These are phyloP conservation scores for Ctenosaura bakeri DNA, from an alignment of 2,797 vertebrate species.

Conservation along the genomic window DNA sequence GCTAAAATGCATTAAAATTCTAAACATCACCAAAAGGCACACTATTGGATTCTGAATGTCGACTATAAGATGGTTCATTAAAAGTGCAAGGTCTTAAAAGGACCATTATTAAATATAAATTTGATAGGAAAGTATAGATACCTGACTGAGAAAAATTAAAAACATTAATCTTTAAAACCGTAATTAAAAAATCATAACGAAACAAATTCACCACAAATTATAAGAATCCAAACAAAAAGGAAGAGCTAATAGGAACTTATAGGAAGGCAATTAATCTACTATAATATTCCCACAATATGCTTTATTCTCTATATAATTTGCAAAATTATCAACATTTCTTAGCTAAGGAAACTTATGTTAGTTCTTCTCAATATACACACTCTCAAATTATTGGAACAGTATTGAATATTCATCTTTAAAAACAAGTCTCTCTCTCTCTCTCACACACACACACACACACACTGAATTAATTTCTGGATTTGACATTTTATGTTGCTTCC, in stretches of 20 bases:
- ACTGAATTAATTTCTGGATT: not conserved
- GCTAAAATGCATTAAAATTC: slow-evolving; percentile 86
- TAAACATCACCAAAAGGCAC: slow-evolving; percentile 84
- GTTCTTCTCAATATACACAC: not conserved
- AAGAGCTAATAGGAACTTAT: not conserved
- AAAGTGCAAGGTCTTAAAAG: slow-evolving; percentile 77
- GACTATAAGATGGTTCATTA: slow-evolving; percentile 77
- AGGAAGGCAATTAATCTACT: not conserved
- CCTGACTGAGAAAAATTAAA: slow-evolving; percentile 53
- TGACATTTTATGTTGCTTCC: not conserved
- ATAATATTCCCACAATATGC: not conserved
- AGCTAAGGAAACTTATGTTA: not conserved
- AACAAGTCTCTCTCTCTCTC: not conserved
- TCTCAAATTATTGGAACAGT: not conserved
- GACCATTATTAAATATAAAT: slow-evolving; percentile 52
- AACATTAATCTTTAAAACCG: not conserved
- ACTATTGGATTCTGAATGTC: slow-evolving; percentile 80
- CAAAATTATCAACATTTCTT: not conserved
- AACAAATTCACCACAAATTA: not conserved
- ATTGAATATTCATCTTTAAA: not conserved
- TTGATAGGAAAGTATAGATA: not conserved
- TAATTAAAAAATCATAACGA: not conserved
- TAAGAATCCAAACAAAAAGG: not conserved
- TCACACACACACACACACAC: not conserved
- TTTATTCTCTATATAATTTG: not conserved